A percentile compares a stretch with the other conserved stretches of the same genome.
phyloP scores from a whole-genome alignment of 2,797 vertebrate species.

The Tokudaia muenninki region DNA sequence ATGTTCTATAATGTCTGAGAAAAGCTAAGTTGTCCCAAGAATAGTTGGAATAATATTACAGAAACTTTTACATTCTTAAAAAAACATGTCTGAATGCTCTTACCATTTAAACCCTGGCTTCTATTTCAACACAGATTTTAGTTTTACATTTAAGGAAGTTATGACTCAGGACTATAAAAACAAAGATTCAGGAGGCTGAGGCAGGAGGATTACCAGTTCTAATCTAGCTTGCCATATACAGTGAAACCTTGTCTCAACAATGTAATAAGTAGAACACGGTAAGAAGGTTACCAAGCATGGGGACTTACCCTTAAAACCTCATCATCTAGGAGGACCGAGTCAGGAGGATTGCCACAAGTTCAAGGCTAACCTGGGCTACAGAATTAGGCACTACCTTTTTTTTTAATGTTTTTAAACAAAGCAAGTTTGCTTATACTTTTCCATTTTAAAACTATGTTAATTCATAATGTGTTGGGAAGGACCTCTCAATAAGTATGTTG shows the following conservation, averaged over 20 bases:
- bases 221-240: not conserved
- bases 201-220: not conserved
- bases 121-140: not conserved
- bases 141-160: constrained; percentile 32
- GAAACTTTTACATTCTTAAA: not conserved
- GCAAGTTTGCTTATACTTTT: not conserved
- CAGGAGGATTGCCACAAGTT: not conserved
- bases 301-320: not conserved
- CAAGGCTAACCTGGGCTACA: not conserved
- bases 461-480: not conserved
- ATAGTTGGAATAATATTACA: not conserved
- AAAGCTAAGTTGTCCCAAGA: not conserved
- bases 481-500: not conserved
- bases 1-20: not conserved
- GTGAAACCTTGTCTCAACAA: not conserved
- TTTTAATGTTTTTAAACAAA: not conserved
- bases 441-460: not conserved
- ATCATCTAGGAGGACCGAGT: not conserved
- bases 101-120: not conserved
- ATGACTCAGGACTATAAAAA: too few species aligned
- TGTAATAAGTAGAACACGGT: not conserved
- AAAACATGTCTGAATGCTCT: not conserved
- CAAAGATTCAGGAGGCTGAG: not conserved
- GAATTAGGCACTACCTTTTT: not conserved
- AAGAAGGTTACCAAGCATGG: not conserved